Evolutionary conservation across 2,888 invertebrate species (phyloP).

Genomic region (Cataglyphis livida): DNA sequence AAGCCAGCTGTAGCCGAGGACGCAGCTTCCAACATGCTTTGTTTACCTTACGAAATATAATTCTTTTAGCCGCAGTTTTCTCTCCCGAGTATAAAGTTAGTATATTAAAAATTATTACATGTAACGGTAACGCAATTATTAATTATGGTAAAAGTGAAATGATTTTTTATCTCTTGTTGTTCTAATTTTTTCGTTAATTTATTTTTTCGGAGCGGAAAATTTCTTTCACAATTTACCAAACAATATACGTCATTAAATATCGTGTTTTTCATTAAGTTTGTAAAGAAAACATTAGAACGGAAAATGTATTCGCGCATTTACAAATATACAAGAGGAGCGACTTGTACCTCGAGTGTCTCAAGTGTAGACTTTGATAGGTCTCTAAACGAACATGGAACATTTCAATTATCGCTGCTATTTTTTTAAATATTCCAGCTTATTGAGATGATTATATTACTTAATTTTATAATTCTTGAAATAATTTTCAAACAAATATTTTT

Average conservation of each 20-base stretch:
- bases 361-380: conserved; percentile 43
- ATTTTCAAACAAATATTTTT: conserved; percentile 15
- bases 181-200: neutral
- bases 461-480: neutral
- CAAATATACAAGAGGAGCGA: conserved; percentile 66
- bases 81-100: neutral
- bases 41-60: neutral
- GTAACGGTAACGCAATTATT: neutral
- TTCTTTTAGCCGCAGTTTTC: neutral
- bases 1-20: conserved; percentile 53
- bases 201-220: neutral
- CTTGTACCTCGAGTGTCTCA: conserved; percentile 56
- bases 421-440: conserved; percentile 6
- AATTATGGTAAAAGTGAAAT: neutral
- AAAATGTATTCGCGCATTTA: conserved; percentile 24
- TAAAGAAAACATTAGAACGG: conserved; percentile 46
- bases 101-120: neutral
- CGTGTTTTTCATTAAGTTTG: neutral
- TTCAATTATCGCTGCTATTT: conserved; percentile 12
- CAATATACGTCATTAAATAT: neutral
- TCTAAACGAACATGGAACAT: conserved; percentile 18
- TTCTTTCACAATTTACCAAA: neutral
- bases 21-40: conserved; percentile 6
- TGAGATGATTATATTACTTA: neutral
- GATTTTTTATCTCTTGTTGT: neutral